Conservation (phyloP, 2,113 vertebrate genomes). For the Sander vitreus region DNA sequence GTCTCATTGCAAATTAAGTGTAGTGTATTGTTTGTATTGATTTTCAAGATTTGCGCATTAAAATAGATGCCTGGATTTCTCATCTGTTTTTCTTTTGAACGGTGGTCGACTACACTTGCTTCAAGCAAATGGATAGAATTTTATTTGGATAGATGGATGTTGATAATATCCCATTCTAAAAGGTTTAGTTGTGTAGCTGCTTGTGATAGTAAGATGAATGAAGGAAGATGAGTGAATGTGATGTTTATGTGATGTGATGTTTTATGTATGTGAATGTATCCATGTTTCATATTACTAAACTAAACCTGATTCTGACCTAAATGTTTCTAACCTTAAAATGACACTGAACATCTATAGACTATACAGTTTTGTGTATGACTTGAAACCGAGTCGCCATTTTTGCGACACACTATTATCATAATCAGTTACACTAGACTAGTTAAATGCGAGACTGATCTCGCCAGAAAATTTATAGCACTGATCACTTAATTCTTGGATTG, state of each 20-base stretch:
- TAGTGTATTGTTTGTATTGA: not conserved
- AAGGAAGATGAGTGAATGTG: not conserved
- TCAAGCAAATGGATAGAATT: not conserved
- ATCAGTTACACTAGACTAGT: not conserved
- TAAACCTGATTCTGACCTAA: not conserved
- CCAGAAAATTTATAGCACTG: not conserved
- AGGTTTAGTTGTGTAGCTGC: not conserved
- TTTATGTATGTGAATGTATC: not conserved
- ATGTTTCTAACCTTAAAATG: not conserved
- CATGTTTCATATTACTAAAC: too few species aligned
- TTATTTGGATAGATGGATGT: not conserved
- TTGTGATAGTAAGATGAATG: not conserved
- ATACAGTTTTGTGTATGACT: not conserved
- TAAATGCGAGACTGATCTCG: not conserved
- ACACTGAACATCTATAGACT: not conserved
- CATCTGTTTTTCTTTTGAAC: not conserved
- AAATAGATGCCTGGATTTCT: not conserved
- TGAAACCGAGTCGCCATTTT: not conserved
- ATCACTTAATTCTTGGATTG: not conserved
- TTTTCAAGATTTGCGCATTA: not conserved
- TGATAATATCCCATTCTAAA: not conserved
- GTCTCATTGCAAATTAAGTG: slow-evolving; percentile 15
- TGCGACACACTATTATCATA: not conserved
- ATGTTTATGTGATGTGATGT: not conserved
- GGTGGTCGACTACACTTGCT: not conserved